A percentile compares a stretch with the other conserved stretches of the same genome.
Evolutionary conservation across 2,888 invertebrate genomes (phyloP).

Genomic region (Dryomyza anilis): DNA sequence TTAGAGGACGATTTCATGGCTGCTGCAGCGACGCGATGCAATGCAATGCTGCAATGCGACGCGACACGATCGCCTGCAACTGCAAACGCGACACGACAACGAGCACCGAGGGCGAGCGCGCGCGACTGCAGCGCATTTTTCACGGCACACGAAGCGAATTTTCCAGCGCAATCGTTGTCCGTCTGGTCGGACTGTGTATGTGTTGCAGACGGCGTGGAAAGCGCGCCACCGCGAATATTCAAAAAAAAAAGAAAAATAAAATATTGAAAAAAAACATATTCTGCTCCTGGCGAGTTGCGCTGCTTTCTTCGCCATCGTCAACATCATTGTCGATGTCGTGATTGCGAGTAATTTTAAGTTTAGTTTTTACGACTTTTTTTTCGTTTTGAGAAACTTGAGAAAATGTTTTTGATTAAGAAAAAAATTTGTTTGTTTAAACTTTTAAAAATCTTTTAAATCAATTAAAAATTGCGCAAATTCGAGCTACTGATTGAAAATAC

Average conservation of each 20-base stretch:
- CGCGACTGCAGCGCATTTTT: not conserved
- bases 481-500: no score
- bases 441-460: no score
- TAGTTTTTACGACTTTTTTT: no score
- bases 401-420: not conserved
- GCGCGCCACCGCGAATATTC: not conserved
- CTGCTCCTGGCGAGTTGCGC: not conserved
- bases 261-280: no score
- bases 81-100: not conserved
- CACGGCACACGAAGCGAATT: not conserved
- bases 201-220: not conserved
- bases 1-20: not conserved
- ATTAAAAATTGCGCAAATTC: no score
- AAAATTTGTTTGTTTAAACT: not conserved
- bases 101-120: not conserved
- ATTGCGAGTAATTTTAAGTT: not conserved
- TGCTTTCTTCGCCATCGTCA: constrained; percentile 2
- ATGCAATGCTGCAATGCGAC: not conserved
- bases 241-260: not conserved
- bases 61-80: not conserved
- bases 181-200: not conserved
- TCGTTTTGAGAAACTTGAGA: not conserved
- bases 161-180: not conserved
- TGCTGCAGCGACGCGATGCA: not conserved
- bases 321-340: not conserved